A percentile compares a stretch with the other conserved stretches of the same genome.
Evolutionary conservation across 2,113 vertebrate genomes (phyloP).

Genomic region (Sinocyclocheilus anophthalmus): DNA sequence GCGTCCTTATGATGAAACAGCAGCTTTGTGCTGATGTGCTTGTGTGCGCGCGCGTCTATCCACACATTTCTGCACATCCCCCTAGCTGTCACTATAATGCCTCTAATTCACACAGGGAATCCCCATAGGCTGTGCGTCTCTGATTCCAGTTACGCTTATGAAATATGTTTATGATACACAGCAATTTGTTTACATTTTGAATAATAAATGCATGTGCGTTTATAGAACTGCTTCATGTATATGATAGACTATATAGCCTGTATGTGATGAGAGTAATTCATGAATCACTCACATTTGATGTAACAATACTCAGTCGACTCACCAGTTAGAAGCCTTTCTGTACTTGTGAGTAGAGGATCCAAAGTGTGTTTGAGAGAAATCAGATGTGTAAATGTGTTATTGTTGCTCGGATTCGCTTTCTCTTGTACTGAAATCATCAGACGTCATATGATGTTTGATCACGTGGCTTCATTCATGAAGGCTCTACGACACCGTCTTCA

Average conservation of each 20-base stretch:
- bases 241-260: neutral
- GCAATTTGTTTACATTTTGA: neutral
- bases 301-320: constrained; percentile 55
- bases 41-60: constrained; percentile 48
- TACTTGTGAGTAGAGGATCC: constrained; percentile 14
- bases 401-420: constrained; percentile 69
- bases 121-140: constrained; percentile 52
- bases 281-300: constrained; percentile 2
- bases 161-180: neutral
- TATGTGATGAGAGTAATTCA: neutral
- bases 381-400: constrained; percentile 20
- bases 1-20: constrained; percentile 73
- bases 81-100: constrained; percentile 56
- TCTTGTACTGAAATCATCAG: constrained; percentile 70
- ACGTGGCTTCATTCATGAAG: constrained; percentile 94
- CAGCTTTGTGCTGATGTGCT: constrained; percentile 65
- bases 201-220: neutral
- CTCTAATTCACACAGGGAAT: constrained; percentile 65
- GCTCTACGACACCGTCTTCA: constrained; percentile 55
- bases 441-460: constrained; percentile 93
- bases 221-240: neutral
- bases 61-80: constrained; percentile 65
- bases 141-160: neutral
- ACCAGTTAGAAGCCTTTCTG: constrained; percentile 59
- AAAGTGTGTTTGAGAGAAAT: neutral